Percentiles rank a stretch among this genome's conserved stretches.
These are phyloP conservation scores for Dexiosoma caninum DNA, from an alignment of 2,888 invertebrate genomes.

Conservation along the genomic window DNA sequence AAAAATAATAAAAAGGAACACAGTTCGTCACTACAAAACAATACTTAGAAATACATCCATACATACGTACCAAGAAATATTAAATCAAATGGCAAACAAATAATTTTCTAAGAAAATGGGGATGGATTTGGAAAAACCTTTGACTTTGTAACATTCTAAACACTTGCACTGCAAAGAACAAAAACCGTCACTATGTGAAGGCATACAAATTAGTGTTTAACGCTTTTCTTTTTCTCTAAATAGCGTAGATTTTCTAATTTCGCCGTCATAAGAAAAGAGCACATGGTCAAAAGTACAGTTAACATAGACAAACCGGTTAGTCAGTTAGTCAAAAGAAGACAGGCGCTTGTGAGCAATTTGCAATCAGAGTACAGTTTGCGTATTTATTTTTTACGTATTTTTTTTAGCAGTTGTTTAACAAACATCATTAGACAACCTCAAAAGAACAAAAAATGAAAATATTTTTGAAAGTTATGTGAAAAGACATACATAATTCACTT, in stretches of 20 bases:
- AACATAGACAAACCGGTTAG: conserved; percentile 33
- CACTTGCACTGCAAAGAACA: not conserved
- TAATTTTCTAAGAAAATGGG: conserved; percentile 42
- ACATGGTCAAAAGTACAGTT: conserved; percentile 72
- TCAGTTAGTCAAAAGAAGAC: conserved; percentile 22
- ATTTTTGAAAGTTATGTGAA: conserved; percentile 61
- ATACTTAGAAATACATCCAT: conserved; percentile 26
- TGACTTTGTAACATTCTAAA: conserved; percentile 33
- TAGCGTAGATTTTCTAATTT: conserved; percentile 38
- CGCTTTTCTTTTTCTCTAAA: conserved; percentile 3
- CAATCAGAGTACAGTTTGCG: conserved; percentile 45
- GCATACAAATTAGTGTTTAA: conserved; percentile 23
- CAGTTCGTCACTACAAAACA: no score
- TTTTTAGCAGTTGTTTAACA: conserved; percentile 8
- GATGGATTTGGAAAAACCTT: conserved; percentile 47
- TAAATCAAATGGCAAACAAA: conserved; percentile 59
- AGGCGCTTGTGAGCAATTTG: conserved; percentile 37
- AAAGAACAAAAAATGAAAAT: conserved; percentile 36
- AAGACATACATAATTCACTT: conserved; percentile 76
- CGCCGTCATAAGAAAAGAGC: conserved; percentile 28
- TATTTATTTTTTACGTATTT: conserved; percentile 16
- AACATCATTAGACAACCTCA: conserved; percentile 65
- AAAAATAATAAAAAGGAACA: conserved; percentile 2
- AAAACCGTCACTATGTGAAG: conserved; percentile 6
- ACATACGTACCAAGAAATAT: conserved; percentile 20